Conservation (phyloP, 2,113 vertebrate genomes). For the Plecotus auritus region DNA sequence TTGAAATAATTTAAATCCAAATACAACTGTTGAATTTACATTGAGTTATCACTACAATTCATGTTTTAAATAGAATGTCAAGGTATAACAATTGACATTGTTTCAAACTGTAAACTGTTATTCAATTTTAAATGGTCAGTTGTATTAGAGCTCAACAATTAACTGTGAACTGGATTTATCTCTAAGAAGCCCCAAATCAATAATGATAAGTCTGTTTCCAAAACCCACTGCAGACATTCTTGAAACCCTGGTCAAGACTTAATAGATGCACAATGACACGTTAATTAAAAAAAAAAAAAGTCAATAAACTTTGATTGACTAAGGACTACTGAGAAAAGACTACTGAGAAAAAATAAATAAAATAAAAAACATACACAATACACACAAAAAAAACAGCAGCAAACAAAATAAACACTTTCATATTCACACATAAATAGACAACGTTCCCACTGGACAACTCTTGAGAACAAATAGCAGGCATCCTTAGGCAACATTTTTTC, state of each 20-base stretch:
- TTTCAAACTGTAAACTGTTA: conserved; percentile 83
- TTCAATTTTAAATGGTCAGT: conserved; percentile 82
- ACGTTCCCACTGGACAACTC: conserved; percentile 38
- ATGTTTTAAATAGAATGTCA: conserved; percentile 84
- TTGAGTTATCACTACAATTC: conserved; percentile 86
- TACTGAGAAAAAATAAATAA: conserved; percentile 47
- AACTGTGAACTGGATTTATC: conserved; percentile 81
- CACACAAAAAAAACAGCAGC: conserved; percentile 51
- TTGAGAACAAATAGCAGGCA: conserved; percentile 72
- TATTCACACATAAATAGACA: neutral
- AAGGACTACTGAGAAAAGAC: conserved; percentile 58
- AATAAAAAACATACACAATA: neutral
- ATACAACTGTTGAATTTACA: conserved; percentile 88
- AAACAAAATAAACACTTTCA: conserved; percentile 66
- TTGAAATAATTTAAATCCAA: conserved; percentile 91
- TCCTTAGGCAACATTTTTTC: conserved; percentile 76
- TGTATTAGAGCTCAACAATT: conserved; percentile 83
- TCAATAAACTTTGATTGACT: conserved; percentile 78
- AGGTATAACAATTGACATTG: conserved; percentile 84
- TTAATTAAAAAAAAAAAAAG: conserved; percentile 66
- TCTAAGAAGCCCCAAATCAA: conserved; percentile 82
- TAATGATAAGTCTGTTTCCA: conserved; percentile 79
- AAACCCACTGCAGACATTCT: conserved; percentile 80
- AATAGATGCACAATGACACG: conserved; percentile 78
- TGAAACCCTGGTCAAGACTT: conserved; percentile 84